Conservation (phyloP, 2,888 invertebrate genomes). For the Ochropleura leucogaster region DNA sequence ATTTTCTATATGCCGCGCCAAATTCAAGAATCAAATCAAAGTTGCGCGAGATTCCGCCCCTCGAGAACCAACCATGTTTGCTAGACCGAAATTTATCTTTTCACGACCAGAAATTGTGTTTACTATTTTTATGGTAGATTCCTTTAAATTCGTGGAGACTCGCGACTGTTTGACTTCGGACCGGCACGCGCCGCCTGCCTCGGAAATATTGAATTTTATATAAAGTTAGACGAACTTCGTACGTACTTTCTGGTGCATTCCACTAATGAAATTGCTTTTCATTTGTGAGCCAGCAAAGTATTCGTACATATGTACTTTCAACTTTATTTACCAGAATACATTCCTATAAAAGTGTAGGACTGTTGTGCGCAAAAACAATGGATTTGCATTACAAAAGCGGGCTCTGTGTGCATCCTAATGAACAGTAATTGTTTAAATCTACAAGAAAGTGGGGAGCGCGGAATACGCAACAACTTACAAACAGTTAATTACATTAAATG, state of each 20-base stretch:
- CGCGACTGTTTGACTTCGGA: conserved; percentile 72
- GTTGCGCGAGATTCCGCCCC: conserved; percentile 78
- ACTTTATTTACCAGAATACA: conserved; percentile 62
- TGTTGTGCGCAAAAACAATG: conserved; percentile 78
- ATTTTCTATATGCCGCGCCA: conserved; percentile 78
- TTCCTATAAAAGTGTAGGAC: conserved; percentile 63
- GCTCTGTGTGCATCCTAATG: conserved; percentile 81
- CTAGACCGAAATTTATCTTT: conserved; percentile 81
- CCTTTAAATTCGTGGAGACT: conserved; percentile 75
- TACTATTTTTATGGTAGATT: conserved; percentile 81
- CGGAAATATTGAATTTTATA: conserved; percentile 81
- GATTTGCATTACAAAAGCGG: conserved; percentile 84
- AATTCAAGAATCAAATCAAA: conserved; percentile 86
- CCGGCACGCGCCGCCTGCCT: conserved; percentile 55
- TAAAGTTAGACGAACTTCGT: conserved; percentile 71
- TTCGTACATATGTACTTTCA: conserved; percentile 46
- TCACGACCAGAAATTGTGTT: conserved; percentile 83
- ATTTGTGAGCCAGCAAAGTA: conserved; percentile 60
- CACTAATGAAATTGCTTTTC: conserved; percentile 79
- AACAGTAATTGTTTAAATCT: conserved; percentile 86
- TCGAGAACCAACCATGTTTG: conserved; percentile 77
- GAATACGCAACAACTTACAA: conserved; percentile 76
- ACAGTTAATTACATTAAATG: conserved; percentile 78
- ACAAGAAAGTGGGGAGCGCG: conserved; percentile 77
- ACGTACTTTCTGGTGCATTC: conserved; percentile 68